Base-by-base conservation (phyloP, 2,113 vertebrate species). In the Cochlearius cochlearius region DNA sequence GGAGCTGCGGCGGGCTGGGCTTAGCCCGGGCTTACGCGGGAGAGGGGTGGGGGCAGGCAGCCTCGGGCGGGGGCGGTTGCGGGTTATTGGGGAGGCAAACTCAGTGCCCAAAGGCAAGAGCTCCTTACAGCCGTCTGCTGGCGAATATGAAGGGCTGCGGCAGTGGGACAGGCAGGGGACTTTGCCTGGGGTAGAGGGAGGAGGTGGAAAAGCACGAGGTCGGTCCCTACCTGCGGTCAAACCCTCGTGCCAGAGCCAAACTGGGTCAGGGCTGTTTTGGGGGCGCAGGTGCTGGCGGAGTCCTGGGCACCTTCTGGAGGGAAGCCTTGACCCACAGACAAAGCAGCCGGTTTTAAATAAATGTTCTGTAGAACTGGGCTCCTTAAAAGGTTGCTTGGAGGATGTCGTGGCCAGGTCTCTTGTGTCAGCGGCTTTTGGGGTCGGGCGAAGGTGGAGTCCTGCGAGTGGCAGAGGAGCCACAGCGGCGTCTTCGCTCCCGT, bases 401-500 rank as follows among this genome's bases (percentile, higher is more conserved):
- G 9, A 41, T 34, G 34, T 34, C 38, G 1, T 32, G 41, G 47
- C 2, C 1, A 39, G 17, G 19, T 39, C 15, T 53, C 12, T 39
- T 39, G 8, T 23, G 26, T 16, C 12, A 4, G 47, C 29, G 26
- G 36, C 29, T 34, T 67, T 49, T n/a, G 10, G 17, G 34, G 22
- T 32, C 27, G 15, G n/a, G 10, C 68, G 7, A 39, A 78, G 47
- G 27, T 41, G 30, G 18, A 52, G 36, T 41, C 73, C 66, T 74
- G 27, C 38, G 39, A 39, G 26, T 10, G 19, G 36, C 30, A 75
- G 16, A 63, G 36, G 53, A 78, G 27, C 59, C 58, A 9, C 14
- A 19, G n/a, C 29, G 15, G 19, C 1, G 8, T 34, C 26, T 32
- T 53, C 0, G 1, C 41, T 63, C 30, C n/a, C 2, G 0, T 58